These are phyloP conservation scores for Lanius collurio DNA, from an alignment of 2,113 vertebrate genomes.

Conservation along the genomic window DNA sequence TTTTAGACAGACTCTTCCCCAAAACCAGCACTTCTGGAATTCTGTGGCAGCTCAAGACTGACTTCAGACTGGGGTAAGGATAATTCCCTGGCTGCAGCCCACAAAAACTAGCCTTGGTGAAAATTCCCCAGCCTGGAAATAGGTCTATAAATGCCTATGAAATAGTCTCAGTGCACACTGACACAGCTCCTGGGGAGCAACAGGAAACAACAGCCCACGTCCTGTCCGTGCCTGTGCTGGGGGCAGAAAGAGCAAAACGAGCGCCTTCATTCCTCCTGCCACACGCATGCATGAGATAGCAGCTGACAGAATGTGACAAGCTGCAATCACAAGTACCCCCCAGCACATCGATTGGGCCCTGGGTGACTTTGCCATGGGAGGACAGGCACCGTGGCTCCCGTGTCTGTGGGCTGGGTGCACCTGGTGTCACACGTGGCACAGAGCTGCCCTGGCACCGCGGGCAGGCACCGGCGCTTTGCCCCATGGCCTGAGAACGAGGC, in stretches of 20 bases:
- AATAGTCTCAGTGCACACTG: not conserved
- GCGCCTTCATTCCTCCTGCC: not conserved
- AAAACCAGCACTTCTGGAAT: not conserved
- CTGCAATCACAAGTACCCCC: not conserved
- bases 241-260: not conserved
- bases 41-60: not conserved
- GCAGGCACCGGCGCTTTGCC: not conserved
- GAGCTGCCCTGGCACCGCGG: accelerated
- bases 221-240: not conserved
- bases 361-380: not conserved
- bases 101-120: not conserved
- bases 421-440: not conserved
- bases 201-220: not conserved
- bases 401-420: not conserved
- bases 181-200: not conserved
- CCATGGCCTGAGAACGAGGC: not conserved
- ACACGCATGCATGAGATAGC: not conserved
- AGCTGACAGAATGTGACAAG: slow-evolving; percentile 20
- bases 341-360: not conserved
- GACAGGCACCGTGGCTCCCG: accelerated
- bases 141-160: not conserved
- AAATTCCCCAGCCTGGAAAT: not conserved
- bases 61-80: not conserved
- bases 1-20: slow-evolving; percentile 7
- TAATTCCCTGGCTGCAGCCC: not conserved